phyloP scores from a whole-genome alignment of 2,888 invertebrate genomes.

The Mesorhabditis spiculigera region DNA sequence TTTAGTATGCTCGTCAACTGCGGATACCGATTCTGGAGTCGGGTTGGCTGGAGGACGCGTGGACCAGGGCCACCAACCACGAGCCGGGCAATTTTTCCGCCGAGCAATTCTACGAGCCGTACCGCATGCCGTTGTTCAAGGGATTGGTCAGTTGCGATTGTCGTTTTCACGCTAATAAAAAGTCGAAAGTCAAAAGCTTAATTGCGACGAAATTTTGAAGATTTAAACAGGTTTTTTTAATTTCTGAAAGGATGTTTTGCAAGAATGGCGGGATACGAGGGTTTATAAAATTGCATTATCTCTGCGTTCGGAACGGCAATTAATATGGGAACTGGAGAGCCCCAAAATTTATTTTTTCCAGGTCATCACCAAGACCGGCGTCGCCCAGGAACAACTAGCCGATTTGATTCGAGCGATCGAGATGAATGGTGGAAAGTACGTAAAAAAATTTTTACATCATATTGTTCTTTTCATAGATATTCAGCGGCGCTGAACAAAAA shows the following conservation, averaged over 20 bases:
- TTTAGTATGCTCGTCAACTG: not conserved
- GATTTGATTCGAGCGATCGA: conserved; percentile 2
- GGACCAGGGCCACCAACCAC: not conserved
- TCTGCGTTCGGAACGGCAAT: no score
- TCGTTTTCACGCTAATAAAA: no score
- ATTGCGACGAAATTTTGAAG: no score
- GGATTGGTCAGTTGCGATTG: not conserved
- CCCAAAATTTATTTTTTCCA: not conserved
- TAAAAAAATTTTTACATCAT: not conserved
- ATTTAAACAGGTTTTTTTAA: no score
- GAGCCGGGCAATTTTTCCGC: not conserved
- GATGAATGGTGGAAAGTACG: not conserved
- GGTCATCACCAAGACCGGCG: not conserved
- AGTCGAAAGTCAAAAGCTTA: no score
- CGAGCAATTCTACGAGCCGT: not conserved
- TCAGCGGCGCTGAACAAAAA: not conserved
- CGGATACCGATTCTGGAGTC: not conserved
- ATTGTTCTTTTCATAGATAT: not conserved
- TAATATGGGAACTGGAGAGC: not conserved
- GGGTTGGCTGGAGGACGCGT: conserved; percentile 4
- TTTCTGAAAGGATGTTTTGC: no score
- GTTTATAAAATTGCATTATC: no score
- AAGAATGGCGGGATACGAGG: no score
- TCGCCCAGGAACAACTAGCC: not conserved
- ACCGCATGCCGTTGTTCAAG: conserved; percentile 1